Base-by-base conservation (phyloP, 2,888 invertebrate genomes). In the Pterostichus madidus region DNA sequence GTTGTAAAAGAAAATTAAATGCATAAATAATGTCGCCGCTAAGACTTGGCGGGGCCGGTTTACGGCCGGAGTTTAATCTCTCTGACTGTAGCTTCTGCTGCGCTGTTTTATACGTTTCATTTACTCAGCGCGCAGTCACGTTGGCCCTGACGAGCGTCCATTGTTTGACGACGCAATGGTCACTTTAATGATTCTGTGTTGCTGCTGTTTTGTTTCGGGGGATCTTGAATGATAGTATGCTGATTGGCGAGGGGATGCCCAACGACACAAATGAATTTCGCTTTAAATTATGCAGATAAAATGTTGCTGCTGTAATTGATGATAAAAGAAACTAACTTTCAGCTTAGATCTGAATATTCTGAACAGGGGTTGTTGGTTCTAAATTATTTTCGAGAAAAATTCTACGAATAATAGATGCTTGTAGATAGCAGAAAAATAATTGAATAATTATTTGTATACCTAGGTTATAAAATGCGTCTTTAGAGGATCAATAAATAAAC, bases 1-100 rank as follows among this genome's bases (percentile, higher is more conserved):
- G 83, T 85, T 85, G 85, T 88, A 86, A 86, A 87, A 87, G 87
- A 87, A 88, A 87, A 88, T 88, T 88, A 87, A 88, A 88, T 88
- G 86, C 87, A 88, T 88, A 88, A 88, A 88, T 88, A 86, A 87
- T 87, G 86, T 85, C 84, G 77, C 76, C 84, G 64, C 83, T 75
- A 81, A 81, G 81, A 81, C 81, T 81, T 80, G 39, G 52, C 35
- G 11, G 64, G 49, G 49, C 17, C 68, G 68, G 35, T 73, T 59
- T 59, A 61, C 49, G 7, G 61, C 56, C 73, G 15, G 31, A 11
- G 35, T 81, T 81, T 81, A 81, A 81, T 81, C 81, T 61, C 39
- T 35, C 17, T 59, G 44, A 10, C 73, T 24, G 44, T 61, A 15
- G 49, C 35, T 35, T 80, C 75, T 15, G 13, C 46, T 32, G 35